Conservation (phyloP, 2,888 invertebrate species). For the Acanthosepion esculentum region DNA sequence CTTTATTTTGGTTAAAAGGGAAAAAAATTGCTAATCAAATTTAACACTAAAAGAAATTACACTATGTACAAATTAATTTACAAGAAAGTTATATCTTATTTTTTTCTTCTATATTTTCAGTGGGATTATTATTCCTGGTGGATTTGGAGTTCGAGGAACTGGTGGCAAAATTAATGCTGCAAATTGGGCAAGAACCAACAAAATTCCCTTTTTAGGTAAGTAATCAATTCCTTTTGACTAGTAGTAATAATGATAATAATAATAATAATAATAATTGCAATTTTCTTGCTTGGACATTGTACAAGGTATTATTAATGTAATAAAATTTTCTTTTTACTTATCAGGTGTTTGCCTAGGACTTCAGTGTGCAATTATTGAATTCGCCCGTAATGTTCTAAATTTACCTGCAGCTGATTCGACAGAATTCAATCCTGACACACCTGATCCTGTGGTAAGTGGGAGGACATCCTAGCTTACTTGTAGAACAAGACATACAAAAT, state of each 20-base stretch:
- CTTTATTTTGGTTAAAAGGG: no score
- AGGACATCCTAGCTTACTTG: no score
- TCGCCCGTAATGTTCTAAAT: slow-evolving; percentile 87
- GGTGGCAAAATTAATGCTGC: slow-evolving; percentile 97
- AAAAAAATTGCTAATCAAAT: no score
- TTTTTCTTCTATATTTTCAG: slow-evolving; percentile 76
- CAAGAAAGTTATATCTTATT: not conserved
- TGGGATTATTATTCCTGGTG: slow-evolving; percentile 96
- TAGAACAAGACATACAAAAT: no score
- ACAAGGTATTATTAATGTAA: no score
- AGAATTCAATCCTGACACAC: slow-evolving; percentile 85
- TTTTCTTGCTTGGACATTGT: no score
- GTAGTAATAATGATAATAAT: not conserved
- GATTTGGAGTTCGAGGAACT: slow-evolving; percentile 95
- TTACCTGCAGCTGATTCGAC: slow-evolving; percentile 88
- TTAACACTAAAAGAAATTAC: no score
- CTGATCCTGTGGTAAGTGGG: slow-evolving; percentile 81
- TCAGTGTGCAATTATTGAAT: slow-evolving; percentile 97
- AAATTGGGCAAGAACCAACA: slow-evolving; percentile 91
- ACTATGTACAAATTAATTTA: not conserved
- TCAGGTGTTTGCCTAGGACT: slow-evolving; percentile 92
- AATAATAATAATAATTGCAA: no score
- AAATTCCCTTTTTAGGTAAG: slow-evolving; percentile 90
- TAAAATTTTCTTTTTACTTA: slow-evolving; percentile 49
- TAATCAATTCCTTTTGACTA: not conserved